Evolutionary conservation across 2,888 invertebrate species (phyloP).

Genomic region (Brachycybe producta): DNA sequence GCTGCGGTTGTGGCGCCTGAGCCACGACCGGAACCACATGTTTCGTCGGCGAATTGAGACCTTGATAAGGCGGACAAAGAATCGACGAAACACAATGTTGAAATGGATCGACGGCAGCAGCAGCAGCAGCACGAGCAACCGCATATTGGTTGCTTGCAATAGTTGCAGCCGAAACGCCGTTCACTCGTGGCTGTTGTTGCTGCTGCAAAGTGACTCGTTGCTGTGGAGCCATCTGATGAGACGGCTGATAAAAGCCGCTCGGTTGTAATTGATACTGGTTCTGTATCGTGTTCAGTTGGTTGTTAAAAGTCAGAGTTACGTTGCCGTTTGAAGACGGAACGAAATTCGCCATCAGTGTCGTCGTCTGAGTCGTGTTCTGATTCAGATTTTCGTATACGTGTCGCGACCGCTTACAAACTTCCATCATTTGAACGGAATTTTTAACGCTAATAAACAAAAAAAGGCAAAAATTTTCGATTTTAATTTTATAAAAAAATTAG

Average conservation of each 20-base stretch:
- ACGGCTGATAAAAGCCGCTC: conserved; percentile 32
- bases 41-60: conserved; percentile 55
- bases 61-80: conserved; percentile 73
- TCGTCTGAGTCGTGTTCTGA: conserved; percentile 27
- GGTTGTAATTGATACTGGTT: conserved; percentile 59
- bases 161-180: conserved; percentile 40
- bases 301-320: conserved; percentile 80
- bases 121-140: conserved; percentile 25
- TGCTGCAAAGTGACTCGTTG: conserved; percentile 23
- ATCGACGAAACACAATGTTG: conserved; percentile 80
- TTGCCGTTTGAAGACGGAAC: conserved; percentile 64
- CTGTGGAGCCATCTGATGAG: conserved; percentile 27
- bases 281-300: conserved; percentile 43
- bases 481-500: no score
- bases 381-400: conserved; percentile 36
- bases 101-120: conserved; percentile 64
- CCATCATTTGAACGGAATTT: conserved; percentile 96
- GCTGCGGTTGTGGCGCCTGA: conserved; percentile 47
- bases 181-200: conserved; percentile 21
- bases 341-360: conserved; percentile 52
- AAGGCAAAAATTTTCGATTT: no score
- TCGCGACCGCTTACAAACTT: conserved; percentile 49
- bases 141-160: conserved; percentile 31
- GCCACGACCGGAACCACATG: conserved; percentile 46
- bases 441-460: conserved; percentile 50